Evolutionary conservation across 2,888 invertebrate genomes (phyloP).

Genomic region (Plagodis dolabraria): DNA sequence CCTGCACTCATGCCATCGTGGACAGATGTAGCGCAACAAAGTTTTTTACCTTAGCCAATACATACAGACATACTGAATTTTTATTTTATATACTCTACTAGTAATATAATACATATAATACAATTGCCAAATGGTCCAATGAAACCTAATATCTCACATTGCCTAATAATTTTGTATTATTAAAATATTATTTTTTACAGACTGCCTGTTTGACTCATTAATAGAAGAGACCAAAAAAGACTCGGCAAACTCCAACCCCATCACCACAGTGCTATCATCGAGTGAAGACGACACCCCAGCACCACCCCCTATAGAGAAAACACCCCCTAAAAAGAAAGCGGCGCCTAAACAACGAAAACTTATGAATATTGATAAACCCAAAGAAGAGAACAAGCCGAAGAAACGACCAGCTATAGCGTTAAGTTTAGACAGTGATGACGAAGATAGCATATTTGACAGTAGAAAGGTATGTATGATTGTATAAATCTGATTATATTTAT

Average conservation of each 20-base stretch:
- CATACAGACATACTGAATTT: too few relatives aligned
- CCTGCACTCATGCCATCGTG: too few relatives aligned
- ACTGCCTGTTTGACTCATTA: constrained; percentile 79
- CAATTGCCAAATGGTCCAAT: too few relatives aligned
- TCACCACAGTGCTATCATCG: constrained; percentile 45
- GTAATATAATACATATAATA: too few relatives aligned
- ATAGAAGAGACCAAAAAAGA: constrained; percentile 78
- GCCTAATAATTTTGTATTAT: not conserved
- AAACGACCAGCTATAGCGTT: constrained; percentile 69
- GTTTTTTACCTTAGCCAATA: too few relatives aligned
- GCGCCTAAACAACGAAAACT: constrained; percentile 67
- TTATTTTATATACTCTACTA: too few relatives aligned
- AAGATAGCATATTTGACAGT: constrained; percentile 78
- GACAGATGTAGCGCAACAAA: too few relatives aligned
- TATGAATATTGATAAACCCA: constrained; percentile 47
- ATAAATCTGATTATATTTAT: not conserved
- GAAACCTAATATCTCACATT: too few relatives aligned
- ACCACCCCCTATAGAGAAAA: constrained; percentile 40
- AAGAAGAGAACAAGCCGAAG: constrained; percentile 62
- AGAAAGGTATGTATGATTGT: constrained; percentile 63
- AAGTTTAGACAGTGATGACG: constrained; percentile 71
- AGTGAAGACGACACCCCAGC: constrained; percentile 55
- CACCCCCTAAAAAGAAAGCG: constrained; percentile 68
- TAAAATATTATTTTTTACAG: constrained; percentile 47
- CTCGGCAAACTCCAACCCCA: constrained; percentile 35